Conservation (phyloP, 2,797 vertebrate genomes). For the Sebastiscus albofasciatus region DNA sequence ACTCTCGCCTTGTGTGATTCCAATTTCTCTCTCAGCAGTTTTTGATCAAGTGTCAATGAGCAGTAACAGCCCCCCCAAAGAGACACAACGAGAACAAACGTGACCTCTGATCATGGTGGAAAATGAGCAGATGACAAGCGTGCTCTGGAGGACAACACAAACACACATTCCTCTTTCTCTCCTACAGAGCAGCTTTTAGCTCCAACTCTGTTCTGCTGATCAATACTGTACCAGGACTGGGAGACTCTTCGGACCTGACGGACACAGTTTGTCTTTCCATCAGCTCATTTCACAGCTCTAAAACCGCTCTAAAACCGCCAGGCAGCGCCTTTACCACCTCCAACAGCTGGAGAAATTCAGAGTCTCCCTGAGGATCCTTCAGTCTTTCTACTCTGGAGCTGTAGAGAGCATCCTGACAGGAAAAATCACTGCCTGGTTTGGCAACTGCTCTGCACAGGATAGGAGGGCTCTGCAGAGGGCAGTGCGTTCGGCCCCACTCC, state of each 20-base stretch:
- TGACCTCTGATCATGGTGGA: not conserved
- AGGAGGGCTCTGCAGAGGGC: too few relatives aligned
- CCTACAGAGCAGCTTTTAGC: not conserved
- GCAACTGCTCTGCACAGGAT: not conserved
- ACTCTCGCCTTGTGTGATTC: not conserved
- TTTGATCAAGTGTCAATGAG: constrained; percentile 10
- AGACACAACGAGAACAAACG: not conserved
- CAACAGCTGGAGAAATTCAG: not conserved
- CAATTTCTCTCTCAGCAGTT: constrained; percentile 20
- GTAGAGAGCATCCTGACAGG: too few relatives aligned
- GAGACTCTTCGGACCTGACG: not conserved
- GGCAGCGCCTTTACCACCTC: too few relatives aligned
- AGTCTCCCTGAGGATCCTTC: too few relatives aligned
- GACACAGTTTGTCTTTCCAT: not conserved
- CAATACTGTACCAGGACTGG: not conserved
- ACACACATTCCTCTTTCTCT: not conserved
- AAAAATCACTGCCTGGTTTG: too few relatives aligned
- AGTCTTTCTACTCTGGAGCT: too few relatives aligned
- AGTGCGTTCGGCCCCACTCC: too few relatives aligned
- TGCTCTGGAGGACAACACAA: not conserved
- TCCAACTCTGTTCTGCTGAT: not conserved
- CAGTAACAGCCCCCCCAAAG: not conserved
- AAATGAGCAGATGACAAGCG: not conserved
- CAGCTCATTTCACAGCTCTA: not conserved
- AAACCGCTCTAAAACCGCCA: not conserved